Base-by-base conservation (phyloP, 1,140 invertebrate species). In the Bombus confusus region DNA sequence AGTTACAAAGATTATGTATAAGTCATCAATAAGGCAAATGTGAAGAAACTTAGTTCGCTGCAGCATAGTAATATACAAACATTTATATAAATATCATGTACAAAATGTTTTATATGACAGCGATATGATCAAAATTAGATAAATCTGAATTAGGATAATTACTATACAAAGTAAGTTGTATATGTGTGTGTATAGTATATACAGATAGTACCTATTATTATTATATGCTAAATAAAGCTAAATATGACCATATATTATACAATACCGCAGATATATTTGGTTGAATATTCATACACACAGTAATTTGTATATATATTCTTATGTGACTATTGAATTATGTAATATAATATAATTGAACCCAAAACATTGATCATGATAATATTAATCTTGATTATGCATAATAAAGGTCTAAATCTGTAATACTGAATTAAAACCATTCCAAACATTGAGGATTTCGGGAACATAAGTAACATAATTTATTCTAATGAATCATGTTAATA, bases 11-110 rank as follows among this genome's bases (percentile, higher is more conserved):
- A 34, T 52, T 31, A 15, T 25, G 22, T 66, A 47, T 10, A 12
- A 57, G 28, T 72, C 39, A 72, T 59, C 31, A 72, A 59, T 64
- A 85, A 80, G 83, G 76, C 83, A 85, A 85, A 85, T 47, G 25
- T 62, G 83, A 71, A 62, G 57, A 76, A 77, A 85, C 57, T 47
- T 84, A 72, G 28, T 64, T 72, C 18, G 83, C 76, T 80, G 83
- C 68, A 80, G 71, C 41, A 85, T 72, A 47, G 52, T 80, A 85
- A 79, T 85, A 80, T 85, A 79, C 68, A 85, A 85, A 84, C 57
- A 72, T 79, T 83, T 84, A 84, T 72, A 71, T 80, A 80, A 85
- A 85, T 80, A 80, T 79, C 74, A 85, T 80, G 31, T 84, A 80
- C 68, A 80, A 85, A 85, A 80, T 73, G 39, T 62, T 62, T 43